Conservation (phyloP, 92 coral and sea anemone genomes). For the Palythoa heliodiscus region DNA sequence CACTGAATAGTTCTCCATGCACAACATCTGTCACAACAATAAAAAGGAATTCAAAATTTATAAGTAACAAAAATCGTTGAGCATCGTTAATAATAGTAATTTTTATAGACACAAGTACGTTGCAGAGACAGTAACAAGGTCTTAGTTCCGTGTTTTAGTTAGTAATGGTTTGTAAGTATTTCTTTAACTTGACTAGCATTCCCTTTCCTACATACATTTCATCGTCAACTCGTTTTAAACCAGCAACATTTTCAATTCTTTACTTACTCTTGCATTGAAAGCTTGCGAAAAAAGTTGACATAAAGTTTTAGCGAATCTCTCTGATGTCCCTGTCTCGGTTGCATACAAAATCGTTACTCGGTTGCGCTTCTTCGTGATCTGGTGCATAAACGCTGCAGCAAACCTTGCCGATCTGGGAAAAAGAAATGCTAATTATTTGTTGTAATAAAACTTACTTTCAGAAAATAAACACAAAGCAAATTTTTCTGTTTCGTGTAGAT, state of each 20-base stretch:
- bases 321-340: constrained; percentile 23
- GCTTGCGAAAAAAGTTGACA: not conserved
- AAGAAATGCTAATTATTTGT: not conserved
- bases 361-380: constrained; percentile 6
- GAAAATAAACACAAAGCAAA: too few relatives aligned
- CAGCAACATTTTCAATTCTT: not conserved
- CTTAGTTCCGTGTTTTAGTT: too few relatives aligned
- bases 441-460: not conserved
- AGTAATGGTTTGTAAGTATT: too few relatives aligned
- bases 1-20: constrained; percentile 20
- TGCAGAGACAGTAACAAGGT: too few relatives aligned
- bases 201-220: too few relatives aligned
- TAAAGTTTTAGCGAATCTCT: constrained; percentile 17
- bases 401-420: not conserved
- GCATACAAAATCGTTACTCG: constrained; percentile 6
- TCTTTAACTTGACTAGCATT: too few relatives aligned
- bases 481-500: not conserved
- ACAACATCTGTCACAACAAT: constrained; percentile 5
- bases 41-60: not conserved
- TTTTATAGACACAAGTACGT: too few relatives aligned
- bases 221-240: not conserved
- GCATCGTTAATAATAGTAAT: too few relatives aligned
- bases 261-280: constrained; percentile 18
- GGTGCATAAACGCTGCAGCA: not conserved
- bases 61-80: not conserved